Conservation (phyloP, 2,888 invertebrate genomes). For the Gnatocerus cornutus region DNA sequence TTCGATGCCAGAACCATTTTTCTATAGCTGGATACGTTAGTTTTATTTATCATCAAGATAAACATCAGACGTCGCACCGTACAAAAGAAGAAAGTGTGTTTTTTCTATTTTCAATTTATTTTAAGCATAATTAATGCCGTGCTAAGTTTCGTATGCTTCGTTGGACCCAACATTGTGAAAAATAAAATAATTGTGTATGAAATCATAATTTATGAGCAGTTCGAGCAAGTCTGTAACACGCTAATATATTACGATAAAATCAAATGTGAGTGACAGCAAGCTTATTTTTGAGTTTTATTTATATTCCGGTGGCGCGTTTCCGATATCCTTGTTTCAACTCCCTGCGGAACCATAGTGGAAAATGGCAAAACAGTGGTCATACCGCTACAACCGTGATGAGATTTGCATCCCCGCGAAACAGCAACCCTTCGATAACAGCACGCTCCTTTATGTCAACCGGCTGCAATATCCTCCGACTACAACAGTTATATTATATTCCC, state of each 20-base stretch:
- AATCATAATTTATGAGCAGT: background rate
- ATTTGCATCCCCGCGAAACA: constrained; percentile 42
- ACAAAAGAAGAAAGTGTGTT: background rate
- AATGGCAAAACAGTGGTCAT: constrained; percentile 36
- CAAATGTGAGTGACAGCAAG: too few relatives aligned
- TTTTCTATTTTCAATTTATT: background rate
- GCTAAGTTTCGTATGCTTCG: background rate
- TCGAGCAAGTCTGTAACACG: background rate
- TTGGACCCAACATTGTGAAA: background rate
- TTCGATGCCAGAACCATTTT: too few relatives aligned
- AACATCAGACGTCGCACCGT: background rate
- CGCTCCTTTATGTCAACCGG: constrained; percentile 46
- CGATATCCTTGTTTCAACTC: constrained; percentile 2
- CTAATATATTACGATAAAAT: too few relatives aligned
- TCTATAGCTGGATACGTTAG: too few relatives aligned
- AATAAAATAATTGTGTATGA: too few relatives aligned
- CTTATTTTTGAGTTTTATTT: constrained; percentile 27
- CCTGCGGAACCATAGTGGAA: constrained; percentile 17
- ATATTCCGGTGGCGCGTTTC: constrained; percentile 12
- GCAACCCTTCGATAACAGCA: constrained; percentile 33
- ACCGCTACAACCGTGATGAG: constrained; percentile 36
- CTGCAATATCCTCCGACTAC: constrained; percentile 48
- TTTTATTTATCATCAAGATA: background rate
- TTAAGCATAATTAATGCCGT: background rate
- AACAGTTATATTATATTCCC: constrained; percentile 47